Base-by-base conservation (phyloP, 2,888 invertebrate genomes). In the Oxyteleia sp. region DNA sequence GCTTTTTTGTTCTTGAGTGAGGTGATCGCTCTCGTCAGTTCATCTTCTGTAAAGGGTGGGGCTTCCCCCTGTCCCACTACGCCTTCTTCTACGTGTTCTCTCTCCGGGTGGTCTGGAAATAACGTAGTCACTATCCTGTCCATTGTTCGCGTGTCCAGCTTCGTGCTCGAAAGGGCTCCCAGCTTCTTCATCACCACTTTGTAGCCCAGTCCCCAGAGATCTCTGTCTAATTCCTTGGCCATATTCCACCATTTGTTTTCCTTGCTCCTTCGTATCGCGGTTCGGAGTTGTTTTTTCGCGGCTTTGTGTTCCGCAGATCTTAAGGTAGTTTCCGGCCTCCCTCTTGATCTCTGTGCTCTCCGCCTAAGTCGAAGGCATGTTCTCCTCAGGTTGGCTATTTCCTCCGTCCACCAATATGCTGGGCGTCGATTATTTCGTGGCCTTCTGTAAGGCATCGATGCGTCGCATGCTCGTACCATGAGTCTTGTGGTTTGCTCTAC, bases 1-100 rank as follows among this genome's bases (percentile, higher is more conserved):
- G 88, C 87, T 45, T 87, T 88, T 5, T 45, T 47, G 18, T 51
- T 80, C 11, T 83, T 78, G 8, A 87, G 16, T 8, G 55, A 74
- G 0, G 4, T 16, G 1, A 59, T 69, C 0, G 85, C 87, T 5
- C 32, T 43, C 18, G 7, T 5, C 11, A 87, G 53, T 29, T 87
- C 84, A 7, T 69, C 79, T 38, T 32, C 16, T 1, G 75, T 85
- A 45, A 87, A 84, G 11, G 20, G 41, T 0, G 38, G 41, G 16
- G 3, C 18, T 3, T 35, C 10, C 10, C 8, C 4, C 35, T n/a
- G n/a, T n/a, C n/a, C n/a, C n/a, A n/a, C n/a, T n/a, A n/a, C n/a
- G n/a, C n/a, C n/a, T n/a, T n/a, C n/a, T n/a, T n/a, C n/a, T n/a
- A n/a, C n/a, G n/a, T n/a, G n/a, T n/a, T n/a, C n/a, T 43, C 57